Percentiles rank a stretch among this genome's conserved stretches.
Conservation (phyloP, 64 coral and sea anemone genomes). For the Anthopleura sola region DNA sequence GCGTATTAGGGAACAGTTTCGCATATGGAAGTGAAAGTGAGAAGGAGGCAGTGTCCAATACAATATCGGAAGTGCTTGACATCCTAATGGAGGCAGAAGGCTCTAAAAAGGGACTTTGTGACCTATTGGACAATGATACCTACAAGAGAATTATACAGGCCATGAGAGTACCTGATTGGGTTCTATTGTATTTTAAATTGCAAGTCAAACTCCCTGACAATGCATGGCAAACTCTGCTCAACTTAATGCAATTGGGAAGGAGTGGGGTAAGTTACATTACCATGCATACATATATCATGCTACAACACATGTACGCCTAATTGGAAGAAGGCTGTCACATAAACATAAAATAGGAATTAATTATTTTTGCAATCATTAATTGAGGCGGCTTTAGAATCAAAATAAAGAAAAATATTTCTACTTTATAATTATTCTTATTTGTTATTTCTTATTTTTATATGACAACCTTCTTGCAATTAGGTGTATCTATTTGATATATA, state of each 20-base stretch:
- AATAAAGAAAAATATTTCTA: no score
- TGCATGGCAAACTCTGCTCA: constrained; percentile 25
- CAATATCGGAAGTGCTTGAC: neutral
- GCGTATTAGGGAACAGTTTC: neutral
- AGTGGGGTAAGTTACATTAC: constrained; percentile 12
- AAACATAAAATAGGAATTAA: no score
- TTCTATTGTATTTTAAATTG: constrained; percentile 20
- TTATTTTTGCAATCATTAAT: no score
- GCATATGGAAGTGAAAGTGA: neutral
- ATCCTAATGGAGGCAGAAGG: constrained; percentile 17
- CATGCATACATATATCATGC: neutral
- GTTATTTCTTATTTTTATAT: no score
- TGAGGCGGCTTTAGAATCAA: no score
- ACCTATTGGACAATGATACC: constrained; percentile 8
- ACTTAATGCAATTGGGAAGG: constrained; percentile 24
- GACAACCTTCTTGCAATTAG: no score
- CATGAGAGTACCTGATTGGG: constrained; percentile 35
- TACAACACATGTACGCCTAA: no score
- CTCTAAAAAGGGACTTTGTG: neutral
- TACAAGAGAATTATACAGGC: neutral
- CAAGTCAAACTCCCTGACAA: constrained; percentile 5
- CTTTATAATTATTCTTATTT: no score
- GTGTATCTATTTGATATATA: no score
- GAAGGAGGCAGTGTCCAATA: constrained; percentile 7
- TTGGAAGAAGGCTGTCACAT: no score